Conservation (phyloP, 1,140 invertebrate species). For the Dryas iulia region DNA sequence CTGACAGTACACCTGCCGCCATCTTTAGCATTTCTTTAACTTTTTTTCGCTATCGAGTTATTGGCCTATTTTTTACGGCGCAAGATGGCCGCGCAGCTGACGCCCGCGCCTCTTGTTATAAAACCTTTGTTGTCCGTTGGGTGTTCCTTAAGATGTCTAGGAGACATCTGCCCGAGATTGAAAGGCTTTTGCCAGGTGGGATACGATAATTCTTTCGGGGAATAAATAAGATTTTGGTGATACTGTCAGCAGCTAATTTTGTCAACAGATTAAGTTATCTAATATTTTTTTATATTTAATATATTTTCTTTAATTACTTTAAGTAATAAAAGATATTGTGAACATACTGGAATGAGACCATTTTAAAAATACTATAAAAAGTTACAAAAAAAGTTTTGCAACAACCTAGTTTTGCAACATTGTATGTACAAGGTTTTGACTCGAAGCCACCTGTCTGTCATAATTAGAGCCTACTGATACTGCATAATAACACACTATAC, state of each 20-base stretch:
- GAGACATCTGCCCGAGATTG: slow-evolving; percentile 54
- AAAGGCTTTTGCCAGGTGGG: slow-evolving; percentile 55
- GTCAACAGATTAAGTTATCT: background rate
- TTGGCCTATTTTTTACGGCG: slow-evolving; percentile 77
- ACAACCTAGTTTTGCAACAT: slow-evolving; percentile 31
- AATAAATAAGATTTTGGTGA: background rate
- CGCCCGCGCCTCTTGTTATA: slow-evolving; percentile 49
- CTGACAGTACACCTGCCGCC: slow-evolving; percentile 71
- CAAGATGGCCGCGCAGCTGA: slow-evolving; percentile 73
- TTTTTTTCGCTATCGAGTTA: slow-evolving; percentile 72
- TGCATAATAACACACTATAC: slow-evolving; percentile 26
- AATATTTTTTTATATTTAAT: background rate
- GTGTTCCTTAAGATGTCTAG: slow-evolving; percentile 47
- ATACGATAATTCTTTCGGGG: slow-evolving; percentile 21
- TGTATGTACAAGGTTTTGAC: slow-evolving; percentile 33
- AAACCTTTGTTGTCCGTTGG: slow-evolving; percentile 52
- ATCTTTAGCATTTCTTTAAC: slow-evolving; percentile 72
- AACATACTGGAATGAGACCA: no score
- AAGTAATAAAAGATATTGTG: background rate
- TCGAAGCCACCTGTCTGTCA: slow-evolving; percentile 36
- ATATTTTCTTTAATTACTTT: background rate
- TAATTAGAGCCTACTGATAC: slow-evolving; percentile 35
- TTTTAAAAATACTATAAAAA: no score
- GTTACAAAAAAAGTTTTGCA: no score
- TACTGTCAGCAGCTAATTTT: background rate